Conservation (phyloP, 35 echinoderm and acorn worm genomes). For the Ophiothrix spiculata region DNA sequence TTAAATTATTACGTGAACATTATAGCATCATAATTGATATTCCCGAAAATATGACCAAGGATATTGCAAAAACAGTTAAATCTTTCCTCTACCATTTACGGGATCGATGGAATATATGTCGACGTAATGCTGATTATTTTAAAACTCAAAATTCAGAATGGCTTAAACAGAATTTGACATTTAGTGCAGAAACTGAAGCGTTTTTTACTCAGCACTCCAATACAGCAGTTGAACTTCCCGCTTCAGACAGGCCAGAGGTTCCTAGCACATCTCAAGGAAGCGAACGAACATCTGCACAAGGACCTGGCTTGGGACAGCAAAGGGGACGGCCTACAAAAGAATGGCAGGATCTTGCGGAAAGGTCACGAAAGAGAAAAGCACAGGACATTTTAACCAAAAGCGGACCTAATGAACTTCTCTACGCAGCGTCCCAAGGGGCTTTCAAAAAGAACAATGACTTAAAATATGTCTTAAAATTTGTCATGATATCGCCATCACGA, state of each 20-base stretch:
- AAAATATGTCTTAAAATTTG: constrained; percentile 58
- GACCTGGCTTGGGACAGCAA: too few relatives aligned
- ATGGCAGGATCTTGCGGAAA: constrained; percentile 32
- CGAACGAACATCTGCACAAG: too few relatives aligned
- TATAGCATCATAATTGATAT: neutral
- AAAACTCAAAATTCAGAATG: neutral
- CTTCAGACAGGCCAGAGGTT: neutral
- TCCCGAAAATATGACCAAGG: neutral
- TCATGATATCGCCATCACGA: constrained; percentile 41
- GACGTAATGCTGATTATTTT: neutral
- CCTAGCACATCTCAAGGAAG: neutral
- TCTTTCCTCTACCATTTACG: neutral
- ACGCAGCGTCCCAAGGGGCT: constrained; percentile 44
- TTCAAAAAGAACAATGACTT: constrained; percentile 43
- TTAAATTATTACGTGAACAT: neutral
- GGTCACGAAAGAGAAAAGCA: constrained; percentile 57
- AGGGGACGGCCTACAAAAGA: constrained; percentile 17
- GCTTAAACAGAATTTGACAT: neutral
- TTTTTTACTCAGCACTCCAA: neutral
- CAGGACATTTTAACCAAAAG: constrained; percentile 33
- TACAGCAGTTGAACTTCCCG: neutral
- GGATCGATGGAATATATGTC: neutral
- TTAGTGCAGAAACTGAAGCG: neutral
- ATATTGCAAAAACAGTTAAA: neutral
- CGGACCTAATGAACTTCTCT: constrained; percentile 42